Conservation (phyloP, 2,113 vertebrate genomes). For the Tylochromis polylepis region DNA sequence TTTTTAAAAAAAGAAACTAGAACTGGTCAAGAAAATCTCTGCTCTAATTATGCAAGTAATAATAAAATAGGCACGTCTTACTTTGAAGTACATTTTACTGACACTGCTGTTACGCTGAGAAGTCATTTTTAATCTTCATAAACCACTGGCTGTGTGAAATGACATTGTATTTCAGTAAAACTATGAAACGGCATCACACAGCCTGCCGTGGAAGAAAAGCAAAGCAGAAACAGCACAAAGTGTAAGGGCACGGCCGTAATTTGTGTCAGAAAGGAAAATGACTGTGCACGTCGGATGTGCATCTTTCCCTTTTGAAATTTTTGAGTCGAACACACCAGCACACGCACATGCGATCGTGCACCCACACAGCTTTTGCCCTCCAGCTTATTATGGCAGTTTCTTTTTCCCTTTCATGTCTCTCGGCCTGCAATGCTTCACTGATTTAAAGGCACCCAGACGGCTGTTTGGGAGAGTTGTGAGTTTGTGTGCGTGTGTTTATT, state of each 20-base stretch:
- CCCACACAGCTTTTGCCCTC: neutral
- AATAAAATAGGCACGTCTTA: neutral
- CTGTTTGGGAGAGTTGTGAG: neutral
- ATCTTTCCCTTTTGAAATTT: neutral
- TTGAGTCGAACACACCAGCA: neutral
- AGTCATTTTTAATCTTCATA: accelerated
- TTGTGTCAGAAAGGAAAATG: neutral
- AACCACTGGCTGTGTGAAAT: neutral
- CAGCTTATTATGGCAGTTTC: neutral
- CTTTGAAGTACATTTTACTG: neutral
- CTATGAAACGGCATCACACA: accelerated
- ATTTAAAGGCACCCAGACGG: constrained; percentile 2
- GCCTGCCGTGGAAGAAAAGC: neutral
- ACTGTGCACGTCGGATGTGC: neutral
- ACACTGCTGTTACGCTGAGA: neutral
- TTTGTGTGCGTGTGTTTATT: neutral
- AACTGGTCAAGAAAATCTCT: neutral
- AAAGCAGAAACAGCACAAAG: neutral
- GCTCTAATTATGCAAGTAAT: neutral
- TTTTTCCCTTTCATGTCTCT: neutral
- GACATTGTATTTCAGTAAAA: neutral
- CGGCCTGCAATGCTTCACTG: neutral
- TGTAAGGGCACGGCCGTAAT: neutral
- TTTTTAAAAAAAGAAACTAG: accelerated
- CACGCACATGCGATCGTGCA: neutral